Conservation (phyloP, 1,140 invertebrate species). For the Zaprionus taronus region DNA sequence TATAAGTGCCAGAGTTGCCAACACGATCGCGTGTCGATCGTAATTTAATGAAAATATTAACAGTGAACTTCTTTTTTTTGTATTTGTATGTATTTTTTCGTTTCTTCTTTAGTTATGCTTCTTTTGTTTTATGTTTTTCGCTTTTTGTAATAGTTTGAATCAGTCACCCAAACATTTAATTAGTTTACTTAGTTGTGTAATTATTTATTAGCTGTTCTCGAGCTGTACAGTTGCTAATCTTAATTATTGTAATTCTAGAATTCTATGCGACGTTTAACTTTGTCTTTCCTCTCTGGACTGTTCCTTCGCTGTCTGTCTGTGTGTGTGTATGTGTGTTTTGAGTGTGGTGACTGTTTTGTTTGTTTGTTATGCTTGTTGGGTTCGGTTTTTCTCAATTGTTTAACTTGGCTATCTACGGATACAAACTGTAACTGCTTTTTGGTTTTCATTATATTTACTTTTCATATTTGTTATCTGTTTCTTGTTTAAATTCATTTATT, state of each 20-base stretch:
- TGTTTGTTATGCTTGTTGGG: conserved; percentile 31
- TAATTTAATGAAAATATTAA: conserved; percentile 71
- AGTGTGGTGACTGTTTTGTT: neutral
- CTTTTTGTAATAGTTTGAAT: conserved; percentile 19
- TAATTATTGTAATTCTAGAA: conserved; percentile 49
- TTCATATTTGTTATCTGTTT: conserved; percentile 35
- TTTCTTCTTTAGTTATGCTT: conserved; percentile 19
- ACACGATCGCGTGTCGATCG: conserved; percentile 33
- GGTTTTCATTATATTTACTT: conserved; percentile 17
- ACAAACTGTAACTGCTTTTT: conserved; percentile 55
- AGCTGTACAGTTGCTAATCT: conserved; percentile 55
- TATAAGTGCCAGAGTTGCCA: conserved; percentile 49
- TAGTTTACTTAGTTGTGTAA: conserved; percentile 29
- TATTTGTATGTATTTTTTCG: conserved; percentile 36
- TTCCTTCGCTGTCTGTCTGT: conserved; percentile 8
- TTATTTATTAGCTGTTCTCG: conserved; percentile 27
- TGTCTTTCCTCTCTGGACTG: conserved; percentile 24
- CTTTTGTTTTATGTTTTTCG: conserved; percentile 2
- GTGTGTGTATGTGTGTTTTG: conserved; percentile 1
- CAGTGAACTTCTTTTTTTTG: conserved; percentile 69
- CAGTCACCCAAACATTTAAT: conserved; percentile 48
- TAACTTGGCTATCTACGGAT: conserved; percentile 78
- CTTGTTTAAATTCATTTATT: conserved; percentile 71
- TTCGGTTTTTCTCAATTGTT: conserved; percentile 61
- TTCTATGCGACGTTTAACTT: conserved; percentile 25